Base-by-base conservation (phyloP, 2,888 invertebrate species). In the Stenotaenia linearis region DNA sequence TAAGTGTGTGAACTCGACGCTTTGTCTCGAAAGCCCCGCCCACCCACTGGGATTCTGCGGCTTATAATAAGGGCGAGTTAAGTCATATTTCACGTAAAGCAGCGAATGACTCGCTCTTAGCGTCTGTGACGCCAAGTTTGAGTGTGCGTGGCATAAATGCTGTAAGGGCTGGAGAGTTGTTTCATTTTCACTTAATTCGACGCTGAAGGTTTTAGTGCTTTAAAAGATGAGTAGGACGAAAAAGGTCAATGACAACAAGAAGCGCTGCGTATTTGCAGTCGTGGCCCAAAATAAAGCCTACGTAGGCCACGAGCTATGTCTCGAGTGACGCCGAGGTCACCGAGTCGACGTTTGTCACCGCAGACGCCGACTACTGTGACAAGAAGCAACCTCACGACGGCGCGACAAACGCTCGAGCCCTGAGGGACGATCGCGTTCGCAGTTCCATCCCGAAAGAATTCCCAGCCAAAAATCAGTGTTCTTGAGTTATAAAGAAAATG, bases 271-370 rank as follows among this genome's bases (percentile, higher is more conserved):
- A 69, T 69, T 69, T 69, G 69, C 25, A 15, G 69, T 12, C 9
- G 10, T 69, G 69, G 69, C 28, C 69, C 69, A 50, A 69, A 69
- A 28, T 69, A 69, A 69, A 69, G 69, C 69, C 28, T 25, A 12
- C 25, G 23, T 15, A 28, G 69, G 69, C 69, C 69, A 25, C 25
- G 25, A 69, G 69, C 69, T 69, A 69, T 69, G 10, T 69, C 69
- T 69, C 69, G 25, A 69, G 25, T 28, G 69, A 69, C 69, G 28
- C 28, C 25, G 69, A 69, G 69, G 69, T 69, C 69, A 69, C 69
- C 69, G 69, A 69, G 69, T 69, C 69, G 69, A 69, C 69, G 69
- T 69, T 69, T 69, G 69, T 69, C 69, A 69, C 69, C 69, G 28
- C 69, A 69, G 25, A 69, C 69, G 69, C 69, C 69, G 69, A 69